Conservation (phyloP, 2,113 vertebrate genomes). For the Gnathonemus echidnorhynchus region DNA sequence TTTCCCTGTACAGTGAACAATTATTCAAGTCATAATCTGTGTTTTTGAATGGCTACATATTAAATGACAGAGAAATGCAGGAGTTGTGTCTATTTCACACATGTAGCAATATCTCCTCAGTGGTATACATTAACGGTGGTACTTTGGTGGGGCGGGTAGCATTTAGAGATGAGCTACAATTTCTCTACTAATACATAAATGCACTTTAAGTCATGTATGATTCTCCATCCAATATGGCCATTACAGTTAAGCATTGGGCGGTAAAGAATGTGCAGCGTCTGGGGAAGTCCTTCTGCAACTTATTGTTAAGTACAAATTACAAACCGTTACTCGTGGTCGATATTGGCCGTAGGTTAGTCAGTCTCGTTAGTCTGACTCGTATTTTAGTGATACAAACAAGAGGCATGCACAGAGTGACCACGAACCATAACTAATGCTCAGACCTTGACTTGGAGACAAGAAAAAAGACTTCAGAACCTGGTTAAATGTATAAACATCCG, state of each 20-base stretch:
- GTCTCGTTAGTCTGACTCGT: background rate
- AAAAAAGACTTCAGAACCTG: background rate
- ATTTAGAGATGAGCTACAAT: background rate
- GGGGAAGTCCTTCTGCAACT: background rate
- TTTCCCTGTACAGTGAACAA: background rate
- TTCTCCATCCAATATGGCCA: background rate
- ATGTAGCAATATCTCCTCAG: background rate
- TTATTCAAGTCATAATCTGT: background rate
- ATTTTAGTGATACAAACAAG: background rate
- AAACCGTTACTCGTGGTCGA: background rate
- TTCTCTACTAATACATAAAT: background rate
- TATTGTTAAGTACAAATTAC: background rate
- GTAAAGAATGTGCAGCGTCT: background rate
- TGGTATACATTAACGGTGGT: background rate
- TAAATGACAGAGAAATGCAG: background rate
- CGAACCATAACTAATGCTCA: background rate
- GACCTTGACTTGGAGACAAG: background rate
- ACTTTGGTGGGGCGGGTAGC: background rate
- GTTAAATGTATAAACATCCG: background rate
- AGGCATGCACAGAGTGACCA: background rate
- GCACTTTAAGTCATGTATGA: background rate
- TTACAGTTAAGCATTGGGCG: background rate
- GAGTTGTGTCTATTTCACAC: background rate
- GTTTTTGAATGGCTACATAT: background rate
- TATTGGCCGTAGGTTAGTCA: background rate